Evolutionary conservation across 2,888 invertebrate genomes (phyloP).

Genomic region (Xylota segnis): DNA sequence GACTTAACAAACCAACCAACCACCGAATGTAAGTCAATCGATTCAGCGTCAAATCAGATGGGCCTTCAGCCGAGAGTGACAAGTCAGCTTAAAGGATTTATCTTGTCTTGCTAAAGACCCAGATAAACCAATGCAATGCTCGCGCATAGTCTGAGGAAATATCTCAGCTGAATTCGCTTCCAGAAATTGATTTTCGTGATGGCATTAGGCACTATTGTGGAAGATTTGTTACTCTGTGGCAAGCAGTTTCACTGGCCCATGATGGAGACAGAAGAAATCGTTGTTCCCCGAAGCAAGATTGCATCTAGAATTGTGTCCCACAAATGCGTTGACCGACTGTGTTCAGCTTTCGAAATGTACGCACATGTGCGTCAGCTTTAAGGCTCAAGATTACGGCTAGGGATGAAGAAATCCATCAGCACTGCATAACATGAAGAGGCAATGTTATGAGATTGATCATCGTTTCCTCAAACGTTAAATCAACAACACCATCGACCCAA

Average conservation of each 20-base stretch:
- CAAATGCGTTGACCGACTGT: constrained; percentile 10
- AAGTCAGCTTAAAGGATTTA: constrained; percentile 52
- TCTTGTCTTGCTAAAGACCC: constrained; percentile 17
- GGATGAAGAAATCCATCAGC: constrained; percentile 50
- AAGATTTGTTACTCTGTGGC: neutral
- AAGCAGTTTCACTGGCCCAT: neutral
- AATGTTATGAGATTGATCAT: constrained; percentile 53
- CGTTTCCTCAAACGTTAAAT: constrained; percentile 57
- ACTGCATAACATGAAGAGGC: constrained; percentile 13
- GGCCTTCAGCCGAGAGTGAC: constrained; percentile 25
- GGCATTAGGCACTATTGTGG: constrained; percentile 11
- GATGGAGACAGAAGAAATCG: neutral
- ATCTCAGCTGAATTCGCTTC: constrained; percentile 1
- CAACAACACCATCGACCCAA: constrained; percentile 47
- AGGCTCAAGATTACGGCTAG: constrained; percentile 66
- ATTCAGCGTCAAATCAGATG: constrained; percentile 42
- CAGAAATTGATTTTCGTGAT: constrained; percentile 14
- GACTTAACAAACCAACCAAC: constrained; percentile 23
- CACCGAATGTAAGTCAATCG: constrained; percentile 14
- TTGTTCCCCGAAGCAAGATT: neutral
- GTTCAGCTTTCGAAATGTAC: constrained; percentile 47
- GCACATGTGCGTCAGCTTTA: constrained; percentile 19
- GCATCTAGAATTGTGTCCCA: neutral
- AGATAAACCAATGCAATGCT: neutral
- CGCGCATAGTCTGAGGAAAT: constrained; percentile 5